Evolutionary conservation across 2,797 vertebrate species (phyloP), one percentile per base, ranked within the genome.

Genomic region (Spinibarbus caldwelli): DNA sequence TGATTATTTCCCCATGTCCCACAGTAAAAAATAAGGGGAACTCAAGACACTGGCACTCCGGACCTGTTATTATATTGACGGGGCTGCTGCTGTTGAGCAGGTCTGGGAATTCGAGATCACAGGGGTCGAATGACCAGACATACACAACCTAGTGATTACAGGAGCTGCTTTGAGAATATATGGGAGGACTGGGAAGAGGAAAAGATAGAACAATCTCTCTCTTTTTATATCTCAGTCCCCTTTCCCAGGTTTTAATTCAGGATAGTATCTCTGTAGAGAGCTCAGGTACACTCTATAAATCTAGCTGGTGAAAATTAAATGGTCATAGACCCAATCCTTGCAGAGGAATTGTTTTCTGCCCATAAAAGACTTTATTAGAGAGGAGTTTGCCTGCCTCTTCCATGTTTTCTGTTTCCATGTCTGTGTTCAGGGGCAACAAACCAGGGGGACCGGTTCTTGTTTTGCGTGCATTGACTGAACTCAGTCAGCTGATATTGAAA

Each of bases 261-360:
- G 77, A 70, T 82, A 80, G 72, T 86, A 85, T 86, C 86, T 90
- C 89, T 86, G 85, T 64, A 71, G 89, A 90, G 83, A 81, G 57
- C 81, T 79, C 81, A 82, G 87, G 86, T 84, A 86, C 78, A 90
- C 89, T 85, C 87, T 84, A 90, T 88, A 90, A 90, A 90, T 90
- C 86, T 80, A 73, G 75, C 84, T 82, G 70, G 86, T 87, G 82
- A 88, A 92, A 93, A 94, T 94, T 94, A 94, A 94, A 94, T 93
- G 93, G 93, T 92, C 92, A 90, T 85, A 92, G 90, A 91, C 89
- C 89, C 91, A 92, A 92, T 91, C 91, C 92, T 92, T 90, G 79
- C 88, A 79, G 89, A 78, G 90, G 92, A 93, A 93, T 94, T 79
- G 89, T 90, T 92, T 93, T 94, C 91, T 91, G 90, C 90, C 91